Base-by-base conservation (phyloP, 2,888 invertebrate genomes). In the Arrhopalites spinosus region DNA sequence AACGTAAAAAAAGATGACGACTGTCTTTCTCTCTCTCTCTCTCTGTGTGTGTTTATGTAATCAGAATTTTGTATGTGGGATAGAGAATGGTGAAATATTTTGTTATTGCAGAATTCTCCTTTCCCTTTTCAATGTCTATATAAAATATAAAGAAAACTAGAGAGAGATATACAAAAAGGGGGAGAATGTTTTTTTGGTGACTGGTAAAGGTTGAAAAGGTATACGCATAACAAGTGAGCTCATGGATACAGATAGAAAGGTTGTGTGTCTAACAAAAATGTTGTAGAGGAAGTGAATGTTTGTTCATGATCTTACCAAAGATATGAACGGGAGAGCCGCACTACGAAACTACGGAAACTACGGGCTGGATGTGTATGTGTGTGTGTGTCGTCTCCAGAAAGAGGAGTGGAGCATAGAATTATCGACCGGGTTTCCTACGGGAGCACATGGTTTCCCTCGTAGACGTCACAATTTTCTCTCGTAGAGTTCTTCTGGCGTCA, bases 401-500 rank as follows among this genome's bases (percentile, higher is more conserved):
- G 69, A 53, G 69, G 69, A 69, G 50, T 53, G 29, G n/a, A 59
- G 59, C 63, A 29, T 36, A 71, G 30, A 43, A 53, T 13, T 56
- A 72, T 72, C 72, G 72, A 72, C 72, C 63, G 25, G 36, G 47
- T 29, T n/a, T 72, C 47, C 47, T 72, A 15, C 72, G 25, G 63
- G 59, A 63, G 69, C 72, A 63, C 72, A 72, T 63, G 72, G 63
- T 47, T 72, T 59, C 72, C 72, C 72, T 30, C 23, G 3, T 5
- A n/a, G 7, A 15, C 15, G 2, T 11, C 20, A 15, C 8, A n/a
- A 50, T 15, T 50, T 50, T 15, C 20, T 8, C n/a, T 50, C 20
- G 50, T 50, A 50, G 15, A 50, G 50, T n/a, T 2, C 30, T 74
- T 73, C 78, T 83, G 79, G 81, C 83, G 83, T 83, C 82, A 83